A percentile compares a stretch with the other conserved stretches of the same genome.
phyloP scores from a whole-genome alignment of 2,797 vertebrate genomes.

The Falco columbarius region DNA sequence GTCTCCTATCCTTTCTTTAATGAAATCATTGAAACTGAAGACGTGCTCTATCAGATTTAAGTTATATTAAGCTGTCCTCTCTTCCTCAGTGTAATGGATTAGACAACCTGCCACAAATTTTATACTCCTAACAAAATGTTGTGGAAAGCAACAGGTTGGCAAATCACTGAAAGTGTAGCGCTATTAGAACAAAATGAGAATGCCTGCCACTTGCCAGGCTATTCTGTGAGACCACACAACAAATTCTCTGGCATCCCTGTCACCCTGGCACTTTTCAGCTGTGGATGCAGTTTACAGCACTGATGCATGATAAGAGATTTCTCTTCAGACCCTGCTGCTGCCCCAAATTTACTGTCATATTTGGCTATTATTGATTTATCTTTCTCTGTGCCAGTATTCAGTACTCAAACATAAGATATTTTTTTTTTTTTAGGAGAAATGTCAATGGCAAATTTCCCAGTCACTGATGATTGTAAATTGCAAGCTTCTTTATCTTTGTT shows the following conservation, averaged over 20 bases:
- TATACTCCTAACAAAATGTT: neutral
- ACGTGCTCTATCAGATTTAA: neutral
- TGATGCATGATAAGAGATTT: neutral
- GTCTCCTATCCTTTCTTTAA: neutral
- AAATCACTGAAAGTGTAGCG: neutral
- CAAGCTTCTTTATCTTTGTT: neutral
- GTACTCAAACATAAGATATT: neutral
- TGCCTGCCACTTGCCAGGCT: neutral
- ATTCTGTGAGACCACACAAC: neutral
- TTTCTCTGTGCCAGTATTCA: neutral
- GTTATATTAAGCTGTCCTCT: neutral
- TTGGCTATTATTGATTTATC: neutral
- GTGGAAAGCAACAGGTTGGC: neutral
- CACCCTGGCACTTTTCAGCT: neutral
- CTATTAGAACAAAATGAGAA: neutral
- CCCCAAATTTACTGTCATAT: neutral
- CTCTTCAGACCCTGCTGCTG: neutral
- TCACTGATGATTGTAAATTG: neutral
- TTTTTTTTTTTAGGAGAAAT: neutral
- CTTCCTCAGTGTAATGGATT: neutral
- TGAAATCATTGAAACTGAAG: neutral
- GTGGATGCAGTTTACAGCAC: neutral
- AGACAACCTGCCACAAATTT: neutral
- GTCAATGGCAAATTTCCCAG: neutral
- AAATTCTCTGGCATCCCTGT: neutral